Conservation (phyloP, 2,888 invertebrate genomes). For the Sphaeridia pumilis region DNA sequence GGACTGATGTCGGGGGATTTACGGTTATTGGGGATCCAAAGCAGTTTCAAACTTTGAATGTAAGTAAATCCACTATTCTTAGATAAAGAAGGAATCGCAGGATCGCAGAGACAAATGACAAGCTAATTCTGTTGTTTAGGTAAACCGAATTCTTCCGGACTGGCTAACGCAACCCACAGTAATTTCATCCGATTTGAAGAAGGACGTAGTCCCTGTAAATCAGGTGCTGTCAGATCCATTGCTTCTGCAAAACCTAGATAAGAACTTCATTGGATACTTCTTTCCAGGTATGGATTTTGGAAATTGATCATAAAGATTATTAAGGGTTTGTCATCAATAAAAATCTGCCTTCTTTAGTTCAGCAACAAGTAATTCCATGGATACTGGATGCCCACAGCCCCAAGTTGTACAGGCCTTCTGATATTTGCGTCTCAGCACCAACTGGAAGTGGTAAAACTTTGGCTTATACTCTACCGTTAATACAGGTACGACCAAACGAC, state of each 20-base stretch:
- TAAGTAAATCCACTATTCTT: conserved; percentile 1
- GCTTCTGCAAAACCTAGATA: conserved; percentile 51
- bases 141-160: conserved; percentile 65
- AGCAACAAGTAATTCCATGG: conserved; percentile 64
- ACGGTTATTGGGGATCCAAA: conserved; percentile 56
- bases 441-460: conserved; percentile 49
- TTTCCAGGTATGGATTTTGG: conserved; percentile 52
- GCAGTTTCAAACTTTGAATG: conserved; percentile 37
- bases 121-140: conserved; percentile 38
- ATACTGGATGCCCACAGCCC: conserved; percentile 51
- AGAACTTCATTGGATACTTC: conserved; percentile 59
- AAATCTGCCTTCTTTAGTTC: too few species aligned
- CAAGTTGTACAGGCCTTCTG: conserved; percentile 59
- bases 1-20: conserved; percentile 43
- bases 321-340: too few species aligned
- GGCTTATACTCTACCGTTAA: conserved; percentile 47
- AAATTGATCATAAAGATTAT: too few species aligned
- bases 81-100: background rate
- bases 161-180: conserved; percentile 74
- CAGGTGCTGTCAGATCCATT: conserved; percentile 52
- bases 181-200: conserved; percentile 59
- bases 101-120: background rate
- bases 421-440: conserved; percentile 62
- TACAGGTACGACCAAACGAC: conserved; percentile 41
- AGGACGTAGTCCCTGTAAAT: conserved; percentile 46